Percentiles rank a stretch among this genome's conserved stretches.
Evolutionary conservation across 2,888 invertebrate genomes (phyloP).

Genomic region (Philereme transversata): DNA sequence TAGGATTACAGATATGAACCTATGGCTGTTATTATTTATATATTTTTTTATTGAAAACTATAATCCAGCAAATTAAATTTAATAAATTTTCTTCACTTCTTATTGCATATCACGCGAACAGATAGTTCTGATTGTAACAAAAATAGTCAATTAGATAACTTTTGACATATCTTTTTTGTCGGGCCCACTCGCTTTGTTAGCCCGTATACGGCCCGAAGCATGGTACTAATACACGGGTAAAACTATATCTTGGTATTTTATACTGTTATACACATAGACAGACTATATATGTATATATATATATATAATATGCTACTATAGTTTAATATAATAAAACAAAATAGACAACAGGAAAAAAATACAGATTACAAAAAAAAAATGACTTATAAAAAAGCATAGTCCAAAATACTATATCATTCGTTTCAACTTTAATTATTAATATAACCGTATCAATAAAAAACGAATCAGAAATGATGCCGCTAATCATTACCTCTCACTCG

Average conservation of each 20-base stretch:
- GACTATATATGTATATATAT: too few relatives aligned
- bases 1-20: too few relatives aligned
- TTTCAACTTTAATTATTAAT: too few relatives aligned
- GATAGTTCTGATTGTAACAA: conserved; percentile 58
- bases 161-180: conserved; percentile 55
- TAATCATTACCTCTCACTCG: too few relatives aligned
- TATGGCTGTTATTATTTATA: conserved; percentile 7
- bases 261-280: not conserved
- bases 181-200: conserved; percentile 17
- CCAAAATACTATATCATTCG: too few relatives aligned
- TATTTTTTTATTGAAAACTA: conserved; percentile 48
- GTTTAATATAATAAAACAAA: not conserved
- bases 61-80: conserved; percentile 59
- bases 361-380: too few relatives aligned
- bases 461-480: too few relatives aligned
- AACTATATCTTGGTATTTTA: conserved; percentile 27
- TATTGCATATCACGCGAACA: conserved; percentile 74
- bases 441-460: too few relatives aligned
- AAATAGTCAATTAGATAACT: conserved; percentile 68
- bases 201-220: conserved; percentile 33
- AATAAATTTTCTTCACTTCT: conserved; percentile 65
- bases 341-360: not conserved
- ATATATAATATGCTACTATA: too few relatives aligned
- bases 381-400: too few relatives aligned
- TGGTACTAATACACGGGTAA: conserved; percentile 37